Evolutionary conservation across 2,888 invertebrate genomes (phyloP).

Genomic region (Cataglyphis livida): DNA sequence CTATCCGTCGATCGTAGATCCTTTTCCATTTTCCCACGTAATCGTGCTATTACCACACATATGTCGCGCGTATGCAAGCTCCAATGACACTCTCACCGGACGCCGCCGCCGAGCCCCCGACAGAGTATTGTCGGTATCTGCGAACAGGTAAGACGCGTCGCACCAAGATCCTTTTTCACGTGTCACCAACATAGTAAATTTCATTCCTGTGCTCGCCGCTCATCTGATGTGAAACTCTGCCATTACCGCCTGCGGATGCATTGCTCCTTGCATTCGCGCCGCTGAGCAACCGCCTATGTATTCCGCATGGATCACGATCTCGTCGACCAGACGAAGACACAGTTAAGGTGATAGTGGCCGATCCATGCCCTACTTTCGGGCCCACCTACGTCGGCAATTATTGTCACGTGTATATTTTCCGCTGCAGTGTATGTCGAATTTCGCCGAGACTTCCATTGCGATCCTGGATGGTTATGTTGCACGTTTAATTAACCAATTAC

Average conservation of each 20-base stretch:
- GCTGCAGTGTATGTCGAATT: conserved; percentile 8
- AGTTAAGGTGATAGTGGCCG: conserved; percentile 49
- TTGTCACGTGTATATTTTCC: conserved; percentile 53
- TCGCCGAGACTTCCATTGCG: conserved; percentile 24
- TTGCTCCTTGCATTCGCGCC: conserved; percentile 41
- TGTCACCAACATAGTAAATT: conserved; percentile 72
- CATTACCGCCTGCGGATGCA: conserved; percentile 58
- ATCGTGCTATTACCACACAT: conserved; percentile 36
- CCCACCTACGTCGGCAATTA: conserved; percentile 71
- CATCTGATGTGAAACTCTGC: conserved; percentile 69
- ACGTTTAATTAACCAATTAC: not conserved
- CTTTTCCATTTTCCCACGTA: conserved; percentile 76
- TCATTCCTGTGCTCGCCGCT: conserved; percentile 52
- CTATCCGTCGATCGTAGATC: conserved; percentile 75
- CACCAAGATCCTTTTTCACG: conserved; percentile 71
- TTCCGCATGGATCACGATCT: conserved; percentile 59
- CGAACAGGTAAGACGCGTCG: conserved; percentile 41
- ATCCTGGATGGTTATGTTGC: not conserved
- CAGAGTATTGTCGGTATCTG: conserved; percentile 14
- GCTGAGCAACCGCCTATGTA: conserved; percentile 49
- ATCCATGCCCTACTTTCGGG: conserved; percentile 71
- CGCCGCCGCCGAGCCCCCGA: conserved; percentile 13
- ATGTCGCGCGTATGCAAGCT: conserved; percentile 24
- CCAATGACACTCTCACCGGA: conserved; percentile 36
- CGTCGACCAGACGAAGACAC: conserved; percentile 31